Percentiles rank a stretch among this genome's conserved stretches.
Evolutionary conservation across 2,888 invertebrate species (phyloP).

Genomic region (Eucera pruinosa): DNA sequence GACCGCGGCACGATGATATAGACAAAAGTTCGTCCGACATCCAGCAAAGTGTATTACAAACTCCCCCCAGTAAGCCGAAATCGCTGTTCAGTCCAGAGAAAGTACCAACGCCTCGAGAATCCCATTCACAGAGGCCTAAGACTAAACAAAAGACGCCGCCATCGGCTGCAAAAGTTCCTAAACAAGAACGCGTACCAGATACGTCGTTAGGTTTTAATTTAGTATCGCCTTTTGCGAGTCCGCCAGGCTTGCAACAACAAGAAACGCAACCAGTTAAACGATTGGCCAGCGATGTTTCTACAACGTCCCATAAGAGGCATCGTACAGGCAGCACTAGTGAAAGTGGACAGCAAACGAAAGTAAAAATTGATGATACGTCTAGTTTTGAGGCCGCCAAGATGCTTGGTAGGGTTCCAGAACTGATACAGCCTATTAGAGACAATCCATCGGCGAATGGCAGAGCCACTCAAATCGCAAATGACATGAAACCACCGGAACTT

Average conservation of each 20-base stretch:
- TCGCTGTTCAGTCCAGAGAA: conserved; percentile 89
- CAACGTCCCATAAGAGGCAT: conserved; percentile 72
- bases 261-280: conserved; percentile 49
- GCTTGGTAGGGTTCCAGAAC: conserved; percentile 77
- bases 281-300: conserved; percentile 51
- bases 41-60: conserved; percentile 65
- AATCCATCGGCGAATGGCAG: conserved; percentile 70
- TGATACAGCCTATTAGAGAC: conserved; percentile 77
- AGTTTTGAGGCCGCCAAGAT: conserved; percentile 75
- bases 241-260: conserved; percentile 60
- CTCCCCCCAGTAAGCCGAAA: conserved; percentile 75
- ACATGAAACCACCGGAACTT: conserved; percentile 74
- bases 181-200: conserved; percentile 71
- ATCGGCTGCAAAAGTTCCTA: conserved; percentile 79
- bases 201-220: conserved; percentile 68
- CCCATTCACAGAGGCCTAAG: conserved; percentile 77
- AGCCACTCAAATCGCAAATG: conserved; percentile 68
- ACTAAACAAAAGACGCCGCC: conserved; percentile 86
- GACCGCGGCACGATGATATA: conserved; percentile 74
- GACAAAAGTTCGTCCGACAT: conserved; percentile 58
- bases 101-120: conserved; percentile 85
- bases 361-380: conserved; percentile 65
- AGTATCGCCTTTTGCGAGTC: conserved; percentile 65
- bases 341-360: conserved; percentile 34
- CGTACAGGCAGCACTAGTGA: conserved; percentile 69